Percentiles rank a stretch among this genome's conserved stretches.
phyloP scores from a whole-genome alignment of 2,113 vertebrate genomes.

The human region DNA sequence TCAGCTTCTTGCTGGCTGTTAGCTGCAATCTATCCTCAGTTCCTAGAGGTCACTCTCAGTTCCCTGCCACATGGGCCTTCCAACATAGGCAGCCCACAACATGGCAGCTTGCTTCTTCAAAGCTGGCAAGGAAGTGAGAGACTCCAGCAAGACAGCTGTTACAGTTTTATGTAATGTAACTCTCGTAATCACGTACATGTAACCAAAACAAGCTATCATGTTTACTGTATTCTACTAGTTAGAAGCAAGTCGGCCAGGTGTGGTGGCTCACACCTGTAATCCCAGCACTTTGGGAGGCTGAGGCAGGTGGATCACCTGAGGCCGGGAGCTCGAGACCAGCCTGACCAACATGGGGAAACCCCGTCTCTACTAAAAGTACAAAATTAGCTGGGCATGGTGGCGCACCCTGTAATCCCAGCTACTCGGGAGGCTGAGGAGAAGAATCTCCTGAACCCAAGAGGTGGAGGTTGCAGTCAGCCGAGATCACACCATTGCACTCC shows the following conservation, averaged over 20 bases:
- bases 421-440: too few relatives aligned
- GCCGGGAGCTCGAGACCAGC: too few relatives aligned
- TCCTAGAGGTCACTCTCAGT: neutral
- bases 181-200: rapidly evolving
- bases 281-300: too few relatives aligned
- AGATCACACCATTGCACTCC: too few relatives aligned
- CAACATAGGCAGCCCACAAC: neutral
- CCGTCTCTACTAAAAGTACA: too few relatives aligned
- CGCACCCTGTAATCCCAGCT: too few relatives aligned
- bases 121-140: neutral
- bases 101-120: neutral
- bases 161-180: neutral
- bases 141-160: neutral
- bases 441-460: too few relatives aligned
- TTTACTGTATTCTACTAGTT: neutral
- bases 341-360: too few relatives aligned
- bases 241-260: neutral
- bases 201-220: neutral
- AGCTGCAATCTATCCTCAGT: neutral
- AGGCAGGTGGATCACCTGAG: too few relatives aligned
- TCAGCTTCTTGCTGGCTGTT: neutral
- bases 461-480: too few relatives aligned
- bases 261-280: too few relatives aligned
- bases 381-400: too few relatives aligned
- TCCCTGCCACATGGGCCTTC: neutral